Evolutionary conservation across 2,888 invertebrate species (phyloP).

Genomic region (Lithophane leautieri): DNA sequence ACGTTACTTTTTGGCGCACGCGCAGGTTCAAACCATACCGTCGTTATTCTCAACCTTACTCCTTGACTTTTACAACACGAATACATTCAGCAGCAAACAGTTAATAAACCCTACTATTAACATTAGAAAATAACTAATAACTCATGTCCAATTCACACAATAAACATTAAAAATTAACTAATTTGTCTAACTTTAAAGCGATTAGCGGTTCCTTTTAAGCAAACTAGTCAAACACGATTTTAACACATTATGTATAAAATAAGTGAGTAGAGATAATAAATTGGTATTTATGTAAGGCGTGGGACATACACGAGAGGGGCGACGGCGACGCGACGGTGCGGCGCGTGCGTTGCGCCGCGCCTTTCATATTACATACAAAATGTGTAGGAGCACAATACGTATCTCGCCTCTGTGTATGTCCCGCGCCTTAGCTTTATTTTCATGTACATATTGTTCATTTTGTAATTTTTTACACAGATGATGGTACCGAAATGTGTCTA

Average conservation of each 20-base stretch:
- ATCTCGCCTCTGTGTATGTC: too few relatives aligned
- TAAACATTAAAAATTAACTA: constrained; percentile 37
- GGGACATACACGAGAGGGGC: too few relatives aligned
- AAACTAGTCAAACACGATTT: constrained; percentile 11
- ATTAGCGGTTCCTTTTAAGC: constrained; percentile 52
- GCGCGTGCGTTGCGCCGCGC: too few relatives aligned
- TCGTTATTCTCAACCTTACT: neutral
- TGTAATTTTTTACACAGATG: neutral
- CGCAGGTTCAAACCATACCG: neutral
- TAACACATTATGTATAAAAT: constrained; percentile 18
- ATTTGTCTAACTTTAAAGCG: constrained; percentile 54
- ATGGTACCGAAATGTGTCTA: neutral
- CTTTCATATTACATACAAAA: too few relatives aligned
- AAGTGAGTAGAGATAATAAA: constrained; percentile 25
- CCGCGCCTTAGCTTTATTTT: neutral
- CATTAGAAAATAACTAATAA: constrained; percentile 14
- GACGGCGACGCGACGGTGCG: too few relatives aligned
- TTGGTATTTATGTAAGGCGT: constrained; percentile 6
- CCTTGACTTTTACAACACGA: constrained; percentile 6
- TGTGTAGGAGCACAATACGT: too few relatives aligned
- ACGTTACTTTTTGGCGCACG: neutral
- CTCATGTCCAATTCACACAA: constrained; percentile 10
- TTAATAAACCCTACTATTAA: neutral
- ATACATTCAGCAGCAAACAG: neutral
- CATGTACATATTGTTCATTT: neutral